A percentile compares a stretch with the other conserved stretches of the same genome.
These are phyloP conservation scores for Acrocyrtus sp. DNA, from an alignment of 2,888 invertebrate genomes.

Conservation along the genomic window DNA sequence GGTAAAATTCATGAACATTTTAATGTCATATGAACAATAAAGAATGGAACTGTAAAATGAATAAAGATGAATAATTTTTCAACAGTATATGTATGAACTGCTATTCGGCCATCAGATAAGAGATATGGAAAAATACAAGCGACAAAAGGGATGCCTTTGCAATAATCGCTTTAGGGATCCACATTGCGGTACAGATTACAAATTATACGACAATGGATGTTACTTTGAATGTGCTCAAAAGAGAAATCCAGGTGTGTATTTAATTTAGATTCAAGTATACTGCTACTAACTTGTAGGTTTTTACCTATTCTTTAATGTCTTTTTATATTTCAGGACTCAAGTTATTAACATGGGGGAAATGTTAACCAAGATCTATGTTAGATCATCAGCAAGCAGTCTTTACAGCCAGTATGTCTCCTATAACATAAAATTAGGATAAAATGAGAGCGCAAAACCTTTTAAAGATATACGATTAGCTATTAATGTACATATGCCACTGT, in stretches of 20 bases:
- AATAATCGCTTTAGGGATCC: conserved; percentile 46
- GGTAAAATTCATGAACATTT: conserved; percentile 6
- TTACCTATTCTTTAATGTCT: neutral
- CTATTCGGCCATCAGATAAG: conserved; percentile 40
- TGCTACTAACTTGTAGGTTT: neutral
- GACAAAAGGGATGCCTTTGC: conserved; percentile 48
- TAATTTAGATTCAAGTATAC: neutral
- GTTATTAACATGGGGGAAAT: conserved; percentile 41
- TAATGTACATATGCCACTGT: no score
- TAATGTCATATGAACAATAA: neutral
- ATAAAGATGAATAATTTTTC: neutral
- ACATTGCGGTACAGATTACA: conserved; percentile 49
- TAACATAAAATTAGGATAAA: no score
- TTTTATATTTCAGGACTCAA: conserved; percentile 32
- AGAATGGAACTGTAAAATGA: neutral
- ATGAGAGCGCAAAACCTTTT: no score
- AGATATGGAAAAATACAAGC: conserved; percentile 38
- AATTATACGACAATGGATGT: conserved; percentile 53
- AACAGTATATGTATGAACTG: conserved; percentile 49
- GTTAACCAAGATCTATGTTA: no score
- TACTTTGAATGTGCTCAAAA: conserved; percentile 54
- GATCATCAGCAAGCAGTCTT: no score
- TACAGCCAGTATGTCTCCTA: no score
- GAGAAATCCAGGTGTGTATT: conserved; percentile 40
- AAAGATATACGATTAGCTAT: no score